Conservation (phyloP, 1,140 invertebrate genomes). For the Rhopalosiphum maidis region DNA sequence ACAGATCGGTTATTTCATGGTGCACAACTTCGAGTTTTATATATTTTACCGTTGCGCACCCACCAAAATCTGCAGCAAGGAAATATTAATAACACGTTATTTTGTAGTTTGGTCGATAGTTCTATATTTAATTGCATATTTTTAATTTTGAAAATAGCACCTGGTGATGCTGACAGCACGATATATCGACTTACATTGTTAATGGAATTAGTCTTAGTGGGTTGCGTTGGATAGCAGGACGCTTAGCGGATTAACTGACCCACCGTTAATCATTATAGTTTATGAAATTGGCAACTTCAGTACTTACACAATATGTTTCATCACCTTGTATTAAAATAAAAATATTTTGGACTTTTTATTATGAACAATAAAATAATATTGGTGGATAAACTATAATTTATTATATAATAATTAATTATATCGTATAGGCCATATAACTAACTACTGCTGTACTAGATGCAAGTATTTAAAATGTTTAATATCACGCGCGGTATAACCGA, state of each 20-base stretch:
- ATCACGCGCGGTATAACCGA: neutral
- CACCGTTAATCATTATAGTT: neutral
- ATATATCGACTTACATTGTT: neutral
- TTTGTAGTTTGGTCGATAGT: too few species aligned
- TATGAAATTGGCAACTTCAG: neutral
- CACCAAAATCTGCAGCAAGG: too few species aligned
- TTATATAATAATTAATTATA: neutral
- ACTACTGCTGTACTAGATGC: neutral
- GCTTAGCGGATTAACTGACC: neutral
- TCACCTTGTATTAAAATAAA: neutral
- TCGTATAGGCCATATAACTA: neutral
- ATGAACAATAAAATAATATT: neutral
- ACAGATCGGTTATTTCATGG: neutral
- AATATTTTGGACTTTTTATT: neutral
- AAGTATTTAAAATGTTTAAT: neutral
- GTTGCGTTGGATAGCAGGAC: neutral
- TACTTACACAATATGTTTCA: neutral
- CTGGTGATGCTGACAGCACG: too few species aligned
- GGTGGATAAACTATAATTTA: neutral
- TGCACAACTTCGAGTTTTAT: too few species aligned
- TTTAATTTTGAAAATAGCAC: neutral
- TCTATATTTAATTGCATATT: neutral
- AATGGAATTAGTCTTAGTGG: neutral
- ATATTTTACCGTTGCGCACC: too few species aligned
- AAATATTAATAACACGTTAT: too few species aligned